Conservation (phyloP, 2,888 invertebrate species). For the Leptogaster cylindrica region DNA sequence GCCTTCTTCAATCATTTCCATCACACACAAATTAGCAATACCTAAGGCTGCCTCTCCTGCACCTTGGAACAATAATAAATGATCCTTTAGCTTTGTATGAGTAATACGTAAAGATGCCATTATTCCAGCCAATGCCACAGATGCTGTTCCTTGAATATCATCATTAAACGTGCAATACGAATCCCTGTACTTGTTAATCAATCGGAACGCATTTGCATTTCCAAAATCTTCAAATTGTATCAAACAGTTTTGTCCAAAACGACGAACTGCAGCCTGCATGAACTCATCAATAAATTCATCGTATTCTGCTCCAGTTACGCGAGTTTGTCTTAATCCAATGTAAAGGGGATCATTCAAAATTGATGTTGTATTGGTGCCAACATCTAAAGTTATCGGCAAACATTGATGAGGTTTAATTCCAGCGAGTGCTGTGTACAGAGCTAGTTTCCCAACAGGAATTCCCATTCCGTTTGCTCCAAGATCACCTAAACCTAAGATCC, state of each 20-base stretch:
- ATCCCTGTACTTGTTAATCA: constrained; percentile 88
- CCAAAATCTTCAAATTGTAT: constrained; percentile 98
- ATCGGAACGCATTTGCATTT: constrained; percentile 93
- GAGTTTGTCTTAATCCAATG: constrained; percentile 86
- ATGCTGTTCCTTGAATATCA: constrained; percentile 97
- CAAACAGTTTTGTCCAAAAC: constrained; percentile 84
- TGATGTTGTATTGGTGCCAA: constrained; percentile 87
- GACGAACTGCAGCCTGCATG: constrained; percentile 86
- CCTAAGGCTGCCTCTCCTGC: constrained; percentile 97
- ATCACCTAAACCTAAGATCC: constrained; percentile 97
- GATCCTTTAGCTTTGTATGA: constrained; percentile 79
- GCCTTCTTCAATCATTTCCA: constrained; percentile 92
- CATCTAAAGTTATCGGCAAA: constrained; percentile 90
- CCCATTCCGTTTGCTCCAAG: constrained; percentile 98
- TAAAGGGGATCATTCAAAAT: constrained; percentile 93
- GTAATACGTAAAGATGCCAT: constrained; percentile 86
- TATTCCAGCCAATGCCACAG: constrained; percentile 94
- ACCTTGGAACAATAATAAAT: constrained; percentile 91
- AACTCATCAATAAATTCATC: constrained; percentile 97
- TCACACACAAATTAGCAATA: constrained; percentile 88
- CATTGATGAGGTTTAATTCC: constrained; percentile 96
- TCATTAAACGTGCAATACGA: constrained; percentile 97
- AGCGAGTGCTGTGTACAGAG: constrained; percentile 95
- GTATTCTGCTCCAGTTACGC: constrained; percentile 83
- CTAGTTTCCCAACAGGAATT: constrained; percentile 96